A percentile compares a stretch with the other conserved stretches of the same genome.
Evolutionary conservation across 2,113 vertebrate species (phyloP).

Genomic region (Gallinago jamesoni): DNA sequence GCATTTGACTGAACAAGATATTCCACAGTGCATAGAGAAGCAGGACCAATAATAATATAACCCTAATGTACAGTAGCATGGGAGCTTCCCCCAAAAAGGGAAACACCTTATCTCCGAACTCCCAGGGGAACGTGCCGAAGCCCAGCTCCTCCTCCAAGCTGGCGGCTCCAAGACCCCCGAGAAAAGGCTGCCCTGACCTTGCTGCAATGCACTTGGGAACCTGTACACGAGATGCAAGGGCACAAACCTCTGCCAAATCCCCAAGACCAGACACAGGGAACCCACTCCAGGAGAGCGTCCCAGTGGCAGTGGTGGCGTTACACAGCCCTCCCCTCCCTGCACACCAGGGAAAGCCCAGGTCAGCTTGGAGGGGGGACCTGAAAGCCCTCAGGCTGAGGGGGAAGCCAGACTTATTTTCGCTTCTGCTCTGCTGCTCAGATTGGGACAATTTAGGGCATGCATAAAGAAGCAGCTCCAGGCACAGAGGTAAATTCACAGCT

Average conservation of each 20-base stretch:
- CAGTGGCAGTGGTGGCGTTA: rapidly evolving
- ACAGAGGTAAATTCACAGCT: background rate
- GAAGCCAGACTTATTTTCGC: background rate
- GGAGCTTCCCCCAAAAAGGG: background rate
- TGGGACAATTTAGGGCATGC: background rate
- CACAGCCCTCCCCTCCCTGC: background rate
- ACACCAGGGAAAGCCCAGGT: background rate
- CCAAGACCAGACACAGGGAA: background rate
- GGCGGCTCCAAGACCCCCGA: background rate
- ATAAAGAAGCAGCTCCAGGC: background rate
- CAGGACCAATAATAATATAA: background rate
- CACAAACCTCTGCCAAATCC: background rate
- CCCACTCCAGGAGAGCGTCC: rapidly evolving
- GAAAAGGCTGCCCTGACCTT: background rate
- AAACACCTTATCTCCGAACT: background rate
- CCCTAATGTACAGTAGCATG: background rate
- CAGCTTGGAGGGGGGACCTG: background rate
- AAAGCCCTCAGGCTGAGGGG: background rate
- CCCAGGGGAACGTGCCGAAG: rapidly evolving
- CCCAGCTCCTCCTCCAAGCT: background rate
- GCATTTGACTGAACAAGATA: background rate
- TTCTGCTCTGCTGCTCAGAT: background rate
- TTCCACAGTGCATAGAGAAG: background rate
- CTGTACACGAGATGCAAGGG: rapidly evolving
- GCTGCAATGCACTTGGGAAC: background rate